These are phyloP conservation scores for Eupithecia subumbrata DNA, from an alignment of 2,888 invertebrate genomes.

Conservation along the genomic window DNA sequence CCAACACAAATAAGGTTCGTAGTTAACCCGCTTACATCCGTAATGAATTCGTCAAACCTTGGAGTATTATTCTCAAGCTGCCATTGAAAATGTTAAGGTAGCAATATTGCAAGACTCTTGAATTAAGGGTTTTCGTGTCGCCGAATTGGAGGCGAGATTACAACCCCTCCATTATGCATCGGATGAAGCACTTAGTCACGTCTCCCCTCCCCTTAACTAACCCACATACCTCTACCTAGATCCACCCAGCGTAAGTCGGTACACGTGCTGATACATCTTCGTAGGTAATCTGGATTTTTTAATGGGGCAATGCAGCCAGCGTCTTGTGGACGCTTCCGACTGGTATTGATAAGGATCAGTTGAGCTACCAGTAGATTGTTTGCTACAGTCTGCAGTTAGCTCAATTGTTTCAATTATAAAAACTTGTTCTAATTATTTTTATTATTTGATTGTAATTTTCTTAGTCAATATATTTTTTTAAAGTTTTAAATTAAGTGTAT, in stretches of 20 bases:
- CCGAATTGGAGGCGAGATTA: slow-evolving; percentile 1
- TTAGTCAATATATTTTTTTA: too few relatives aligned
- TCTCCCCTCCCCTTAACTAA: background rate
- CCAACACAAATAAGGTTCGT: too few relatives aligned
- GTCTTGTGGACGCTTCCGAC: too few relatives aligned
- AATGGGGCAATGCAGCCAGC: background rate
- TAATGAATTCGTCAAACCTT: too few relatives aligned
- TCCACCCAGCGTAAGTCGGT: background rate
- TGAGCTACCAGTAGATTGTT: too few relatives aligned
- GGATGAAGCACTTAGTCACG: slow-evolving; percentile 14
- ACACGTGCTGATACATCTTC: background rate
- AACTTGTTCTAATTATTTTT: too few relatives aligned
- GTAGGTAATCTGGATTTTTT: background rate
- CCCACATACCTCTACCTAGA: background rate
- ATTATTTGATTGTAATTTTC: too few relatives aligned
- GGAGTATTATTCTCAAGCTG: background rate
- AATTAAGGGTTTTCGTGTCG: background rate
- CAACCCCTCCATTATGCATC: slow-evolving; percentile 8
- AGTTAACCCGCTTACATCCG: too few relatives aligned
- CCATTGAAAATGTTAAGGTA: background rate
- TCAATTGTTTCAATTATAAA: too few relatives aligned
- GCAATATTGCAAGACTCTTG: background rate
- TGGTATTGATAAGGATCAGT: too few relatives aligned
- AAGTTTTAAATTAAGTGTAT: background rate
- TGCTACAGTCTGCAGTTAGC: too few relatives aligned